A percentile compares a stretch with the other conserved stretches of the same genome.
Evolutionary conservation across 1,140 invertebrate species (phyloP).

Genomic region (Chironomus striatipennis): DNA sequence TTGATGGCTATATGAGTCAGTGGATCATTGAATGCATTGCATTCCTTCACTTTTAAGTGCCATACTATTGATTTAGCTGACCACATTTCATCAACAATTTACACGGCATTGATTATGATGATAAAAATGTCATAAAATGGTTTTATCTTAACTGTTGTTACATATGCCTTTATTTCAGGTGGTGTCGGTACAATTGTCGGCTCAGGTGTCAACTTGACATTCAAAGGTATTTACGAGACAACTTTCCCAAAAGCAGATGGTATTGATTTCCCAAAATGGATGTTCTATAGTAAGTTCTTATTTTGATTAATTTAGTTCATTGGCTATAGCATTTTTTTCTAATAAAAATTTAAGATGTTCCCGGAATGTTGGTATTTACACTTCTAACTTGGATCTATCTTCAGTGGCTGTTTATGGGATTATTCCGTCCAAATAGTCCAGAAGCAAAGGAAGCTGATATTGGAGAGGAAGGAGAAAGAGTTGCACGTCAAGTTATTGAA

Average conservation of each 20-base stretch:
- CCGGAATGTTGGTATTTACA: conserved; percentile 63
- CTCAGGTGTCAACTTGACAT: conserved; percentile 79
- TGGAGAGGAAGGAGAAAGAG: conserved; percentile 49
- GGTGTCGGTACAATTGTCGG: conserved; percentile 82
- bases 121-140: too few species aligned
- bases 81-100: too few species aligned
- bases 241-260: conserved; percentile 51
- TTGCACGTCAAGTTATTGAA: conserved; percentile 56
- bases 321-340: neutral
- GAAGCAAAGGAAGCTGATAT: conserved; percentile 47
- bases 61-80: too few species aligned
- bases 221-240: conserved; percentile 65
- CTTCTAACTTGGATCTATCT: conserved; percentile 61
- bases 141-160: too few species aligned
- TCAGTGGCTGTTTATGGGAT: conserved; percentile 65
- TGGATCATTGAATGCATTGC: too few species aligned
- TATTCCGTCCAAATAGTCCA: conserved; percentile 54
- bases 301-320: neutral
- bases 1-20: too few species aligned
- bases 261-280: conserved; percentile 68
- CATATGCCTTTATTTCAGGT: conserved; percentile 50
- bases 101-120: too few species aligned
- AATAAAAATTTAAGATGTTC: conserved; percentile 38
- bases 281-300: conserved; percentile 50
- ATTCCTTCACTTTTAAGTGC: too few species aligned